A percentile compares a stretch with the other conserved stretches of the same genome.
phyloP scores from a whole-genome alignment of 2,888 invertebrate genomes.

The Poecilobothrus nobilitatus region DNA sequence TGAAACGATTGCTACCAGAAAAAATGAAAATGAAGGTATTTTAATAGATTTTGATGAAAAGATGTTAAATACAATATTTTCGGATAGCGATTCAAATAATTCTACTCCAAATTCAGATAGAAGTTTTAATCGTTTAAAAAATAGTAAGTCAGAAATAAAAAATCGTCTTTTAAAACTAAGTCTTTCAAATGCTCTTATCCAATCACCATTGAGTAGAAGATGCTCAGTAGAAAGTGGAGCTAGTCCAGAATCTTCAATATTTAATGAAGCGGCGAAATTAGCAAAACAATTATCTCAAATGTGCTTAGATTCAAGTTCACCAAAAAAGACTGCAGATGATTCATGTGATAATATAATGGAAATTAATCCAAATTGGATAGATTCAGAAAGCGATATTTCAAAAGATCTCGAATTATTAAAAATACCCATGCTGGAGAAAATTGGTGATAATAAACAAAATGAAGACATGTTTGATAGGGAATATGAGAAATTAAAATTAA shows the following conservation, averaged over 20 bases:
- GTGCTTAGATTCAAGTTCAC: constrained; percentile 21
- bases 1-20: too few species aligned
- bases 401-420: constrained; percentile 31
- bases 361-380: constrained; percentile 24
- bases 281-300: constrained; percentile 23
- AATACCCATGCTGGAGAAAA: constrained; percentile 27
- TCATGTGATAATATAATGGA: constrained; percentile 28
- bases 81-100: background rate
- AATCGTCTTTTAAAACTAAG: constrained; percentile 30
- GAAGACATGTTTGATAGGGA: background rate
- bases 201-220: constrained; percentile 24
- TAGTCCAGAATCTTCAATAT: constrained; percentile 23
- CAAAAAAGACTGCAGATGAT: constrained; percentile 27
- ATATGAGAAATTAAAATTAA: background rate
- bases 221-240: constrained; percentile 17
- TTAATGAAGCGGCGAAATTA: constrained; percentile 24
- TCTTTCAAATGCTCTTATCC: constrained; percentile 28
- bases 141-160: constrained; percentile 21
- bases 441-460: background rate
- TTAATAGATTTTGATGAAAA: background rate
- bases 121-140: background rate
- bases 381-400: constrained; percentile 25
- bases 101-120: background rate
- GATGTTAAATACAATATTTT: too few species aligned
- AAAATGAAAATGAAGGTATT: background rate